A percentile compares a stretch with the other conserved stretches of the same genome.
These are phyloP conservation scores for Pollenia angustigena DNA, from an alignment of 2,888 invertebrate species.

Conservation along the genomic window DNA sequence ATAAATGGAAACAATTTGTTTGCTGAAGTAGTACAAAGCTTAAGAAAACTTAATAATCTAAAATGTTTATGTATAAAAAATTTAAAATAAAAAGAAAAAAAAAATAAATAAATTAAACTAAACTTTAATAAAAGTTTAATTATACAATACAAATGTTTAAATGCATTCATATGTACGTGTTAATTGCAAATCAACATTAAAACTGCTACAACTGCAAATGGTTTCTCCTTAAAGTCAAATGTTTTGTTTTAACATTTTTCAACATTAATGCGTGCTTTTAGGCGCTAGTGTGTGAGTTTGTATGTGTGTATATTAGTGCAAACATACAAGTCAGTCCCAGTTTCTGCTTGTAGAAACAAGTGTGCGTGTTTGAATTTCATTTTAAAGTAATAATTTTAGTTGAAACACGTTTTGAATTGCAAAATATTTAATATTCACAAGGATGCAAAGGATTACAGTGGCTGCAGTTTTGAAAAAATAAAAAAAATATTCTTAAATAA, in stretches of 20 bases:
- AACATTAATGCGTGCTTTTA: slow-evolving; percentile 11
- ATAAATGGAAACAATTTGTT: slow-evolving; percentile 21
- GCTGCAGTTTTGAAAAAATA: not conserved
- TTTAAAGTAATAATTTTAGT: slow-evolving; percentile 16
- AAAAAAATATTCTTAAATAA: not conserved
- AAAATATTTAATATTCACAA: not conserved
- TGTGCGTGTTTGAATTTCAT: slow-evolving; percentile 38
- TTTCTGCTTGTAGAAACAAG: not conserved
- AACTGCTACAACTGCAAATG: not conserved
- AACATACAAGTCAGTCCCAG: not conserved
- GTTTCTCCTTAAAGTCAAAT: slow-evolving; percentile 5
- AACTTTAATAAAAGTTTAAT: not conserved
- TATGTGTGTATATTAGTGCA: not conserved
- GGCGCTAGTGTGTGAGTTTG: not conserved
- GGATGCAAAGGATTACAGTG: slow-evolving; percentile 18
- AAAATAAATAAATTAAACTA: not conserved
- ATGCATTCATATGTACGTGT: not conserved
- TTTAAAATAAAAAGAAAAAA: not conserved
- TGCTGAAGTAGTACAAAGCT: slow-evolving; percentile 58
- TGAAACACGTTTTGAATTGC: slow-evolving; percentile 10
- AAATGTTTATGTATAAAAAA: not conserved
- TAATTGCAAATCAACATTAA: slow-evolving; percentile 4
- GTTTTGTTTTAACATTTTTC: slow-evolving; percentile 2
- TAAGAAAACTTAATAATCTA: slow-evolving; percentile 5
- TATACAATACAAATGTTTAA: not conserved